Conservation (phyloP, 1,140 invertebrate species). For the Papilio polyxenes region DNA sequence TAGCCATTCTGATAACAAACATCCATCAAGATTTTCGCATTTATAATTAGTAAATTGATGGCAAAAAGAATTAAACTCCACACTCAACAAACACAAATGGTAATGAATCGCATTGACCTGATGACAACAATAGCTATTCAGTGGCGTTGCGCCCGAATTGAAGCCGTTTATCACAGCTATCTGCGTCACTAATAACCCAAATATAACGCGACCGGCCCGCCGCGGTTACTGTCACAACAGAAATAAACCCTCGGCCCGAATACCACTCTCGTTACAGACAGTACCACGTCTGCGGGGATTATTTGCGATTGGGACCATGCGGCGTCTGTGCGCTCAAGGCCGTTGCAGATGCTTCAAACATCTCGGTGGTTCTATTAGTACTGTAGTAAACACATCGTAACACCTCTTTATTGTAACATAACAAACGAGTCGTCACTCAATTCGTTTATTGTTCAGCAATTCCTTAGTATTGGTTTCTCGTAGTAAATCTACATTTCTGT, state of each 20-base stretch:
- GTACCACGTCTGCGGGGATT: conserved; percentile 53
- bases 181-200: conserved; percentile 75
- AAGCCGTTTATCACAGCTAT: conserved; percentile 67
- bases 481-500: no score
- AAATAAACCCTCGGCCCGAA: conserved; percentile 75
- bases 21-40: no score
- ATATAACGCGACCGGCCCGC: conserved; percentile 63
- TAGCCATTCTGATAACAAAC: no score
- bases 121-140: conserved; percentile 67
- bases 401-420: neutral
- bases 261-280: conserved; percentile 60
- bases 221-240: conserved; percentile 70
- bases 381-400: conserved; percentile 1
- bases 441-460: no score
- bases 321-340: conserved; percentile 6
- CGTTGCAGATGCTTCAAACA: neutral
- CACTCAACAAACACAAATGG: conserved; percentile 24
- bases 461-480: no score
- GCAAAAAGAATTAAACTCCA: neutral
- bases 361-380: conserved; percentile 2
- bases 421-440: no score
- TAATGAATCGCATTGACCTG: conserved; percentile 48
- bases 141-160: conserved; percentile 65
- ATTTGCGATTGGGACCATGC: conserved; percentile 10
- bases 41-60: neutral